phyloP scores from a whole-genome alignment of 2,113 vertebrate genomes.

The Stigmatopora argus region DNA sequence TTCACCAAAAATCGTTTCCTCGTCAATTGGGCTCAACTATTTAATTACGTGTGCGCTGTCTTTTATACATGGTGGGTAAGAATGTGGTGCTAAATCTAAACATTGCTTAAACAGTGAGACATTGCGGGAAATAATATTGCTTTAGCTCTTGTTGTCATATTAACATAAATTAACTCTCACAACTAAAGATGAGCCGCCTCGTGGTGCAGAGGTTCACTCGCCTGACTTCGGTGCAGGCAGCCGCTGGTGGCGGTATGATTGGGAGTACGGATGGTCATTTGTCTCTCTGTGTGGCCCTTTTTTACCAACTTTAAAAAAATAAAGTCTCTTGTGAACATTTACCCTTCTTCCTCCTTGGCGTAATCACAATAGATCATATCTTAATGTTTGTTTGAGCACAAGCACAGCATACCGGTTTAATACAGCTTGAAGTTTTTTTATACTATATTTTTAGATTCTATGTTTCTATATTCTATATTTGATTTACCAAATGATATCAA shows the following conservation, averaged over 20 bases:
- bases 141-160: not conserved
- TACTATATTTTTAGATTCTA: too few relatives aligned
- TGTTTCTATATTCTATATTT: too few relatives aligned
- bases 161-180: not conserved
- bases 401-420: too few relatives aligned
- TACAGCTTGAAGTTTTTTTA: too few relatives aligned
- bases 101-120: not conserved
- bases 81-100: not conserved
- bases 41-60: not conserved
- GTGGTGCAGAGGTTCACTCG: too few relatives aligned
- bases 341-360: not conserved
- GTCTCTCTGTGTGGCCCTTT: too few relatives aligned
- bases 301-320: not conserved
- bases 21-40: not conserved
- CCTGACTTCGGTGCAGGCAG: too few relatives aligned
- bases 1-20: slow-evolving; percentile 5
- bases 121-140: not conserved
- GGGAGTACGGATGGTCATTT: too few relatives aligned
- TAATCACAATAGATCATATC: not conserved
- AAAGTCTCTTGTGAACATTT: not conserved
- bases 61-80: not conserved
- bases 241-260: too few relatives aligned
- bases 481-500: too few relatives aligned
- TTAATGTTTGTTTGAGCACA: not conserved
- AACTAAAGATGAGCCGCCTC: too few relatives aligned